phyloP scores from a whole-genome alignment of 2,888 invertebrate species.

The Acrobeloides nanus region DNA sequence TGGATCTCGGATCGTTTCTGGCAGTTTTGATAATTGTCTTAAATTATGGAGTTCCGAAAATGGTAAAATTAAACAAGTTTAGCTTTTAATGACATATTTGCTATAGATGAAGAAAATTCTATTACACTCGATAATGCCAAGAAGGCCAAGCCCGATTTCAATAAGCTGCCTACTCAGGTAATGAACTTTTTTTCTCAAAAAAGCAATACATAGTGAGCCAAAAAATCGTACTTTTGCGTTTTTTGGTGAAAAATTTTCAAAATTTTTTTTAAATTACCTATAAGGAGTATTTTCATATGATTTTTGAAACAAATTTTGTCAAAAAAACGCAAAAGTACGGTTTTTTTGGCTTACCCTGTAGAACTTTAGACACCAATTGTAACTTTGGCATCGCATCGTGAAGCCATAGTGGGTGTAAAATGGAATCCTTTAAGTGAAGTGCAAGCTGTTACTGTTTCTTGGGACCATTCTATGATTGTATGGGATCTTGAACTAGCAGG shows the following conservation, averaged over 20 bases:
- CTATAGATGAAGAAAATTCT: neutral
- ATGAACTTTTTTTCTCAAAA: no score
- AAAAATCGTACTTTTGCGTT: no score
- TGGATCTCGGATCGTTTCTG: slow-evolving; percentile 56
- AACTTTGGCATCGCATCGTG: slow-evolving; percentile 84
- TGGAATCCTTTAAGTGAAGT: slow-evolving; percentile 69
- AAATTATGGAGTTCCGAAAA: slow-evolving; percentile 57
- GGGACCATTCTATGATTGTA: slow-evolving; percentile 87
- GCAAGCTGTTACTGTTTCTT: slow-evolving; percentile 76
- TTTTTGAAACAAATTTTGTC: no score
- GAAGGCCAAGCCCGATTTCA: slow-evolving; percentile 11
- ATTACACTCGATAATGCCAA: slow-evolving; percentile 16
- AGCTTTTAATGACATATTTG: neutral
- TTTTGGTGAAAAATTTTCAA: no score
- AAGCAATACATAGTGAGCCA: no score
- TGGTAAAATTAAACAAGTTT: slow-evolving; percentile 4
- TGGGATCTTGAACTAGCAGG: slow-evolving; percentile 70
- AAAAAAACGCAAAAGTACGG: no score
- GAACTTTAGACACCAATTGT: slow-evolving; percentile 64
- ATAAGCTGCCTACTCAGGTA: no score
- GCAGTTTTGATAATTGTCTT: slow-evolving; percentile 57
- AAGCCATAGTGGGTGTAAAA: slow-evolving; percentile 69
- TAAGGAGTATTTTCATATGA: no score
- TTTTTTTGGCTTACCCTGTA: no score
- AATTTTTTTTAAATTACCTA: no score